phyloP scores from a whole-genome alignment of 2,797 vertebrate genomes.

The Diglossa cyanea region DNA sequence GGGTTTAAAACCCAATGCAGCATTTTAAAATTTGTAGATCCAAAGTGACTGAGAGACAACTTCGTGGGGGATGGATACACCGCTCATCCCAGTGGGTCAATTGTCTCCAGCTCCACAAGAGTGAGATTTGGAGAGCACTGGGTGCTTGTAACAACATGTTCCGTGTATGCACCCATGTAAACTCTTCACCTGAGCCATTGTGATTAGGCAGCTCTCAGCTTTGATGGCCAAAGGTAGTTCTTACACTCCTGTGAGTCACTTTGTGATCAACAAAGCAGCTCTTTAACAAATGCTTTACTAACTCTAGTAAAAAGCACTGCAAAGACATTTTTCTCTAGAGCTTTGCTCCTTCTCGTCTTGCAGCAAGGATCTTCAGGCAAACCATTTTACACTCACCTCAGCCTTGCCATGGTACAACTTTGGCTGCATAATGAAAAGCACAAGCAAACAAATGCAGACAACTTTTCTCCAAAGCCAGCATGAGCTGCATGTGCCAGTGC shows the following conservation, averaged over 20 bases:
- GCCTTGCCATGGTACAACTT: background rate
- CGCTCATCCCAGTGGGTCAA: background rate
- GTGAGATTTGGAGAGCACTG: background rate
- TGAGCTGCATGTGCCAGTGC: rapidly evolving
- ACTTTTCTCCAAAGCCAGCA: background rate
- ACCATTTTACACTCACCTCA: background rate
- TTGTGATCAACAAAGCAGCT: background rate
- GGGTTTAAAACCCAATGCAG: background rate
- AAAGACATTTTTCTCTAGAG: background rate
- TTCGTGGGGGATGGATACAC: rapidly evolving
- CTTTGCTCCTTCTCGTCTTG: background rate
- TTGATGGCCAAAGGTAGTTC: background rate
- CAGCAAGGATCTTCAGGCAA: background rate
- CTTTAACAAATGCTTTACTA: background rate
- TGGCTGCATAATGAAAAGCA: background rate
- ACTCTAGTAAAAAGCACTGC: background rate
- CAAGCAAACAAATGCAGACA: background rate
- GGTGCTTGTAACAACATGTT: background rate
- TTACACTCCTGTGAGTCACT: background rate
- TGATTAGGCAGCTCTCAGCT: background rate
- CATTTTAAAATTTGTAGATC: background rate
- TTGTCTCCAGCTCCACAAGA: background rate
- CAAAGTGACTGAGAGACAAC: background rate
- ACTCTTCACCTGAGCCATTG: background rate
- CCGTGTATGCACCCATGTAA: background rate